These are phyloP conservation scores for Phaonia tiefii DNA, from an alignment of 2,888 invertebrate genomes.

Conservation along the genomic window DNA sequence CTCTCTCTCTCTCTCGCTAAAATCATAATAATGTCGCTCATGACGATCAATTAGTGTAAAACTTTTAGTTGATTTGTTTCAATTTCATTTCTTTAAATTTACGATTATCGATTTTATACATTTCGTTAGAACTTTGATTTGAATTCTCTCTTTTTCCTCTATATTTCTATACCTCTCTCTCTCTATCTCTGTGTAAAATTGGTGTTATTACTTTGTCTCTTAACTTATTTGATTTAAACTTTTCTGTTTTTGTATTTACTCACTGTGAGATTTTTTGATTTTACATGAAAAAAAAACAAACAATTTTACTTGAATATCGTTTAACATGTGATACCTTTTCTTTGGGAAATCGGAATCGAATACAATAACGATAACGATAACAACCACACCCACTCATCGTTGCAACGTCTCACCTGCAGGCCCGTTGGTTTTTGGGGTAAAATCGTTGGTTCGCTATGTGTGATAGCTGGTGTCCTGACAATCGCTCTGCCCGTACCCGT, in stretches of 20 bases:
- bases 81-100: constrained; percentile 46
- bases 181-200: constrained; percentile 51
- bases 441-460: constrained; percentile 98
- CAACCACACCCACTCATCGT: constrained; percentile 22
- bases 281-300: constrained; percentile 35
- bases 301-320: constrained; percentile 38
- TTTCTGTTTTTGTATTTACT: constrained; percentile 32
- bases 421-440: constrained; percentile 99
- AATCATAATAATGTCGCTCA: constrained; percentile 46
- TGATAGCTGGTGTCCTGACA: constrained; percentile 99
- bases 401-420: constrained; percentile 82
- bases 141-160: not conserved
- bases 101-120: constrained; percentile 10
- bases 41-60: constrained; percentile 44
- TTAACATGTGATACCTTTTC: constrained; percentile 44
- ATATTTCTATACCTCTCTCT: not conserved
- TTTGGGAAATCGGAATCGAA: constrained; percentile 23
- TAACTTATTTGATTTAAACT: constrained; percentile 25
- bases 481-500: constrained; percentile 99
- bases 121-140: constrained; percentile 31
- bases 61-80: constrained; percentile 51
- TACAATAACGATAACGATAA: constrained; percentile 24
- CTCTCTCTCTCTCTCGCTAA: constrained; percentile 28
- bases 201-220: constrained; percentile 53
- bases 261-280: constrained; percentile 37